These are phyloP conservation scores for Lordiphosa collinella DNA, from an alignment of 1,140 invertebrate species.

Conservation along the genomic window DNA sequence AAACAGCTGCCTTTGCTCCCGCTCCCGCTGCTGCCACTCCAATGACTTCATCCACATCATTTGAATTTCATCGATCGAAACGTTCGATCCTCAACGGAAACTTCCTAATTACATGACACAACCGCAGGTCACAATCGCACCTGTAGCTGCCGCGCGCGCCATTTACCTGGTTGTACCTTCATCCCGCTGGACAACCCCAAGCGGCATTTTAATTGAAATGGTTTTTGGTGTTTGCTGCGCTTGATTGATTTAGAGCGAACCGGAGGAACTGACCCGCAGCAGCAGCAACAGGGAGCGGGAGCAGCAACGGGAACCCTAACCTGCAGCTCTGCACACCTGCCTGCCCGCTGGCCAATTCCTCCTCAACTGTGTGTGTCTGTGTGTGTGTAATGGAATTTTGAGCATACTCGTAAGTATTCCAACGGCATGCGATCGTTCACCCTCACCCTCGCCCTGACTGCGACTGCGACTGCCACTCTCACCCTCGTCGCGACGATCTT, in stretches of 20 bases:
- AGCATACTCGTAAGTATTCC: conserved; percentile 50
- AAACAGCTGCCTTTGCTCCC: conserved; percentile 13
- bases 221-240: conserved; percentile 55
- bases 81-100: conserved; percentile 38
- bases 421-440: conserved; percentile 55
- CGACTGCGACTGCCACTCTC: conserved; percentile 12
- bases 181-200: conserved; percentile 5
- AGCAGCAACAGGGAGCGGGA: conserved; percentile 53
- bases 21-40: conserved; percentile 12
- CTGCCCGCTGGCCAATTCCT: conserved; percentile 61
- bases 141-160: conserved; percentile 43
- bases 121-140: conserved; percentile 52
- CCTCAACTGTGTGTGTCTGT: conserved; percentile 37
- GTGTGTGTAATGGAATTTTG: conserved; percentile 35
- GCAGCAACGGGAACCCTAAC: background rate
- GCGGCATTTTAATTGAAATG: conserved; percentile 74
- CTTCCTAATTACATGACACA: conserved; percentile 75
- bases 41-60: conserved; percentile 54
- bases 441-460: conserved; percentile 12
- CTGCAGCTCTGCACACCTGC: conserved; percentile 45
- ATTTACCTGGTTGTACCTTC: conserved; percentile 11
- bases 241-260: conserved; percentile 71
- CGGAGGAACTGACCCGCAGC: conserved; percentile 49
- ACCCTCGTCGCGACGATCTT: conserved; percentile 50
- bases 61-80: conserved; percentile 33